Conservation (phyloP, 2,797 vertebrate genomes). For the Crenichthys baileyi region DNA sequence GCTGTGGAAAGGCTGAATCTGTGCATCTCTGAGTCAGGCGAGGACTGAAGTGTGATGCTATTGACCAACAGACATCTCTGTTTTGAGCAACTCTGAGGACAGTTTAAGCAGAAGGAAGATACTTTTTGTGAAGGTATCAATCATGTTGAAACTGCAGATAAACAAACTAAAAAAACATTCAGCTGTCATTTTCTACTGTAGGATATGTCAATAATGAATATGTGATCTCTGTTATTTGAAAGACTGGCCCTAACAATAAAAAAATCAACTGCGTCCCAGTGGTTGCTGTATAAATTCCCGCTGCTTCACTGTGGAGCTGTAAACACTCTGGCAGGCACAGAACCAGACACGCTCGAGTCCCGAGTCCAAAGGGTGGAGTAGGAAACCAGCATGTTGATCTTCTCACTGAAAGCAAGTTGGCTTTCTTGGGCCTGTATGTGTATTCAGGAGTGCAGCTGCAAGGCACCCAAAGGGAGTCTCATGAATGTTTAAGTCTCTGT, state of each 20-base stretch:
- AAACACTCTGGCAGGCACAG: background rate
- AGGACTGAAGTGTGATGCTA: slow-evolving; percentile 13
- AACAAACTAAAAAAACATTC: slow-evolving; percentile 60
- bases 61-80: background rate
- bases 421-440: slow-evolving; percentile 8
- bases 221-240: background rate
- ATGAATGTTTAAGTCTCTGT: slow-evolving; percentile 22
- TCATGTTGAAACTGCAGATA: slow-evolving; percentile 7
- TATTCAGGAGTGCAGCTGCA: slow-evolving; percentile 25
- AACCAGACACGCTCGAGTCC: background rate
- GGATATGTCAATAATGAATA: slow-evolving; percentile 12
- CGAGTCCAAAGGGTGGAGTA: slow-evolving; percentile 11
- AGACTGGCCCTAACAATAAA: background rate
- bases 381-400: slow-evolving; percentile 6
- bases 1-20: background rate
- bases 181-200: slow-evolving; percentile 50
- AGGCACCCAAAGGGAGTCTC: slow-evolving; percentile 24
- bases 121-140: slow-evolving; percentile 3
- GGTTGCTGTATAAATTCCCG: background rate
- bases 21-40: background rate
- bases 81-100: background rate
- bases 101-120: background rate
- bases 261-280: background rate
- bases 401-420: slow-evolving; percentile 16
- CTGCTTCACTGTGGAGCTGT: slow-evolving; percentile 1